Evolutionary conservation across 2,888 invertebrate species (phyloP), one percentile per base, ranked within the genome.

Genomic region (Ischnura elegans): DNA sequence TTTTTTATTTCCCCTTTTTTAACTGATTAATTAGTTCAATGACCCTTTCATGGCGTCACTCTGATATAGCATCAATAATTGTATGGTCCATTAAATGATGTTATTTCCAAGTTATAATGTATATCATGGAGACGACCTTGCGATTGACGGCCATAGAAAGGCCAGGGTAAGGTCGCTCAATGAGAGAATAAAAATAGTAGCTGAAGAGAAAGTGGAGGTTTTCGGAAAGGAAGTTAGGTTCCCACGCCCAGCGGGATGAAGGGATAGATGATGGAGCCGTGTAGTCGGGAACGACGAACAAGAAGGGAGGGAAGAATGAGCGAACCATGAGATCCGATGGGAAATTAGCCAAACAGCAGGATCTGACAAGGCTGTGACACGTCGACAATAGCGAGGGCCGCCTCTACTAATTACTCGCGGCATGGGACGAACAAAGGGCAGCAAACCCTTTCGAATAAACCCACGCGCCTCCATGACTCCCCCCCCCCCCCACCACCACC

Each of bases 361-460:
- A 90, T 76, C 84, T 93, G 93, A 93, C 93, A 93, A 93, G 93
- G 87, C 61, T 93, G 90, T 87, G 93, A 93, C 87, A 55, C 76
- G 87, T 36, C 85, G 84, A 93, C 93, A 93, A 93, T 93, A 61
- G 90, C 42, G 86, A 36, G 51, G 85, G 36, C 43, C 51, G 93
- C 86, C 51, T 93, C 93, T 29, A 85, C 93, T 93, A 93, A 93
- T 93, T 93, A 93, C 93, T 85, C 86, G 87, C 87, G 93, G 93
- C 93, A 87, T 43, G 45, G 51, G 51, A 51, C 87, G 85, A 93
- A 93, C 93, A 93, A 93, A 93, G 85, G 36, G 90, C 90, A 45
- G 90, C 90, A 45, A 66, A 61, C 93, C 61, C 61, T 55, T 61
- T 21, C 90, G 47, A 51, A 51, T 25, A 42, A 42, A 51, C 90